Conservation (phyloP, 2,113 vertebrate genomes). For the Meleagris gallopavo region DNA sequence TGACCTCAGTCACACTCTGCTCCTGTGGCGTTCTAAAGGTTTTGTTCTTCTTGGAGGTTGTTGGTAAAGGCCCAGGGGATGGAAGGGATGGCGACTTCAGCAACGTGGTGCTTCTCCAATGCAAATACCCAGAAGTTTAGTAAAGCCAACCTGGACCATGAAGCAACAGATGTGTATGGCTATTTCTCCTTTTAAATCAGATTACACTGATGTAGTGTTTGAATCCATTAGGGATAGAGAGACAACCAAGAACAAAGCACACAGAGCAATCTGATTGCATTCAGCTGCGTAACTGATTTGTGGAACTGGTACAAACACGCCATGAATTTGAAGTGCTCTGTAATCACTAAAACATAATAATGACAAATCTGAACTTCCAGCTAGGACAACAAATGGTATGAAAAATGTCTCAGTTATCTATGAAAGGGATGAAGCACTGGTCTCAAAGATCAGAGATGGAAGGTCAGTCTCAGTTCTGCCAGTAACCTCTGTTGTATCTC, state of each 20-base stretch:
- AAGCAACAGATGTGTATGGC: neutral
- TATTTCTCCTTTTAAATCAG: constrained; percentile 18
- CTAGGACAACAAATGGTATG: neutral
- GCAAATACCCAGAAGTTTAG: neutral
- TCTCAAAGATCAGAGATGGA: neutral
- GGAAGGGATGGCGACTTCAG: neutral
- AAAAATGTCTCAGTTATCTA: neutral
- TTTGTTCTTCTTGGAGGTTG: neutral
- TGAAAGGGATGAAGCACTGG: neutral
- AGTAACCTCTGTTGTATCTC: neutral
- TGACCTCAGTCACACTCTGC: neutral
- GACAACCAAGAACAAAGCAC: neutral
- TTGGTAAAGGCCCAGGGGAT: neutral
- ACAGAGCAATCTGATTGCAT: neutral
- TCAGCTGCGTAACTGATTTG: neutral
- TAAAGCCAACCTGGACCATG: neutral
- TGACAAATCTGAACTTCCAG: neutral
- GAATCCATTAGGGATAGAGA: neutral
- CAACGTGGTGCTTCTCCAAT: neutral
- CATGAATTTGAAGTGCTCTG: neutral
- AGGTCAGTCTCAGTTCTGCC: neutral
- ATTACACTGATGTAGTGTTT: neutral
- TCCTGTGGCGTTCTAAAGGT: neutral
- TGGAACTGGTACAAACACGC: neutral
- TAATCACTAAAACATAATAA: neutral